Conservation (phyloP, 1,140 invertebrate genomes). For the Lerema accius region DNA sequence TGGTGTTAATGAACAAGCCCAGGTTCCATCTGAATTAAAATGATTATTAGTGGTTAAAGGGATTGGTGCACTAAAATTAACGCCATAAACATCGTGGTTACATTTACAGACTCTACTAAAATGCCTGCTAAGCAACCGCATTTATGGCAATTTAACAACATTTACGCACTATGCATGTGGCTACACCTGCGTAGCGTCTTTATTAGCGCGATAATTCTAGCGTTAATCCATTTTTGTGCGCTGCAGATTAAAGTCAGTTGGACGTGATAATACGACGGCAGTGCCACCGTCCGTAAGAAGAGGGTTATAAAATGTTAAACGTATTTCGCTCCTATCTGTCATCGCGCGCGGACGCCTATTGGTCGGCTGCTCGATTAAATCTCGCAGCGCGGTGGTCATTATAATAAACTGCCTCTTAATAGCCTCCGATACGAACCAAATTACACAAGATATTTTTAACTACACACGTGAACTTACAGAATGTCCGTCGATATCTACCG, state of each 20-base stretch:
- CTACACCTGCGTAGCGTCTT: too few species aligned
- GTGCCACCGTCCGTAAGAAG: slow-evolving; percentile 39
- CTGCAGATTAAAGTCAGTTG: not conserved
- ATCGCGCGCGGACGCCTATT: slow-evolving; percentile 65
- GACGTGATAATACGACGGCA: not conserved
- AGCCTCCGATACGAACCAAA: slow-evolving; percentile 52
- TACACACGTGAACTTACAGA: slow-evolving; percentile 31
- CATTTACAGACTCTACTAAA: too few species aligned
- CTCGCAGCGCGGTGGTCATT: slow-evolving; percentile 68
- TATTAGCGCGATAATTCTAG: too few species aligned
- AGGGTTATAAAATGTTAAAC: slow-evolving; percentile 55
- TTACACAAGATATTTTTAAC: slow-evolving; percentile 38
- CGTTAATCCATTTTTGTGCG: too few species aligned
- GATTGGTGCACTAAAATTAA: too few species aligned
- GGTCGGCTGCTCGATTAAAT: slow-evolving; percentile 65
- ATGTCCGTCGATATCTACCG: slow-evolving; percentile 25
- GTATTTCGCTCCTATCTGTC: slow-evolving; percentile 72
- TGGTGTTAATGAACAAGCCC: too few species aligned
- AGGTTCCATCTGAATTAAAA: too few species aligned
- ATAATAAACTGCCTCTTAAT: slow-evolving; percentile 67
- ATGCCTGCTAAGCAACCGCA: too few species aligned
- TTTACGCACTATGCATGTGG: too few species aligned
- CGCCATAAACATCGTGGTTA: too few species aligned
- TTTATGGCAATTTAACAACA: too few species aligned
- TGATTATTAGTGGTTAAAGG: too few species aligned